Conservation (phyloP, 1,140 invertebrate genomes). For the Zaprionus ghesquierei region DNA sequence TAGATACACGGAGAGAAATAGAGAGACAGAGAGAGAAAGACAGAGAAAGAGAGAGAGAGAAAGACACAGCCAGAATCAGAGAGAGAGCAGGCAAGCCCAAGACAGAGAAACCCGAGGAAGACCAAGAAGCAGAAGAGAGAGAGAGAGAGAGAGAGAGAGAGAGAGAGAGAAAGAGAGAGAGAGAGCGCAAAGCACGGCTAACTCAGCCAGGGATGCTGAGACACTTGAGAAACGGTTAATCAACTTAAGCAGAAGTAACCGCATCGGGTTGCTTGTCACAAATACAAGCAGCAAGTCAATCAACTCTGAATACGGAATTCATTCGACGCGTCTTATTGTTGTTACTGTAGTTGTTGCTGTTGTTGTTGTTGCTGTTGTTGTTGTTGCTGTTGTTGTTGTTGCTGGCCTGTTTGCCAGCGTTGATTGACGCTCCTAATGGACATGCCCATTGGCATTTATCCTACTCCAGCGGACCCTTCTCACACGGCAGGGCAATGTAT, state of each 20-base stretch:
- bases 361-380: neutral
- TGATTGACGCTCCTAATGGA: constrained; percentile 33
- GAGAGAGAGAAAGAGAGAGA: neutral
- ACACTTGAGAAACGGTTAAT: neutral
- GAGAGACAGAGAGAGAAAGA: neutral
- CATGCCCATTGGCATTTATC: constrained; percentile 11
- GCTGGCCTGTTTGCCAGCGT: constrained; percentile 5
- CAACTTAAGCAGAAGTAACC: neutral
- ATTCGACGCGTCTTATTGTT: neutral
- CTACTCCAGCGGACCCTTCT: neutral
- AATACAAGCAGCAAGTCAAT: constrained; percentile 10
- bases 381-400: constrained; percentile 3
- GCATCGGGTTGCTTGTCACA: neutral
- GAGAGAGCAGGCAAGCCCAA: no score
- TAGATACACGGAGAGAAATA: no score
- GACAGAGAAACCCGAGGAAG: no score
- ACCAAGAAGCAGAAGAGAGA: no score
- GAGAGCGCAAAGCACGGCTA: neutral
- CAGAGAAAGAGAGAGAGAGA: neutral
- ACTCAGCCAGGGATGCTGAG: neutral
- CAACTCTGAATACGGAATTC: neutral
- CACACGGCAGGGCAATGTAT: neutral
- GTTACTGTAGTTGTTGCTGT: neutral
- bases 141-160: neutral
- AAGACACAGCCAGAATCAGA: no score